Base-by-base conservation (phyloP, 1,140 invertebrate species). In the Formica exsecta region DNA sequence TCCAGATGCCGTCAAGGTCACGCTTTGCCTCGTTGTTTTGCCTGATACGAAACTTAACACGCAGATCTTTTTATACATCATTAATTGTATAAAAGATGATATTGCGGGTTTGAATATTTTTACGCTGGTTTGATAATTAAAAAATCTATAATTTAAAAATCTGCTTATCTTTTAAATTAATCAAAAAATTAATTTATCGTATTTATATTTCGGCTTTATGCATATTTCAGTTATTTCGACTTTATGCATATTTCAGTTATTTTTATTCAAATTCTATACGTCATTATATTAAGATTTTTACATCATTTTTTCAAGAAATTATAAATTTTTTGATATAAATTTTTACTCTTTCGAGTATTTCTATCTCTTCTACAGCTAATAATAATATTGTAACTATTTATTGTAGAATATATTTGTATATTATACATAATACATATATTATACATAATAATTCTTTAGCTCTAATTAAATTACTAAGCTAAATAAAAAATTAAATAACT, bases 1-100 rank as follows among this genome's bases (percentile, higher is more conserved):
- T 59, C 36, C 36, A 61, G 57, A 83, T 73, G 62, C 68, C 71
- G 86, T 87, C 86, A 89, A 89, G 88, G 88, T 89, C 88, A 71
- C 57, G 32, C 68, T 85, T 62, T 59, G 25, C 19, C 9, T 54
- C 25, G 44, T 32, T 6, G 38, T 81, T 41, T 48, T 16, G 16
- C 48, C 16, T 51, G 16, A 51, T 51, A 51, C 48, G 29, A 54
- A 73, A 54, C 32, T 57, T 73, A 22, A 29, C 70, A 32, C 48
- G 13, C 22, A 36, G 36, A 83, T 11, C 36, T 44, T 16, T 44
- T 22, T 19, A 8, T 36, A n/a, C 32, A 44, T 44, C 16, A 59
- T 32, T 61, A 44, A 44, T 83, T 19, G 13, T 57, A 38, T n/a
- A 19, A 36, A 38, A 79, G n/a, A 65, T 38, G 59, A 41, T 38